Base-by-base conservation (phyloP, 2,888 invertebrate genomes). In the Pollenia angustigena region DNA sequence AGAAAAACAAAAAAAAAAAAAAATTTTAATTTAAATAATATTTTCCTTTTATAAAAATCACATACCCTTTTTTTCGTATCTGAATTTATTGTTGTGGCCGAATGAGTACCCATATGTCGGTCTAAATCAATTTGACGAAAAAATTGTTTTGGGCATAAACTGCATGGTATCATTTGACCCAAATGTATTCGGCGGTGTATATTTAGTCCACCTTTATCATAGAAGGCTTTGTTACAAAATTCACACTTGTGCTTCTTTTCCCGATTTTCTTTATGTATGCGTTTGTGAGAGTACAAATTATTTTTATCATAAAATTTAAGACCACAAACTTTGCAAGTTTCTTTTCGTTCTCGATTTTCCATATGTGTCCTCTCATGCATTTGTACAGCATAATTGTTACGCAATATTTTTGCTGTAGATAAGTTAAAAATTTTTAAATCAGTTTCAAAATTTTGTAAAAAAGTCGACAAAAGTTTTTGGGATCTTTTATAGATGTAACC, bases 221-320 rank as follows among this genome's bases (percentile, higher is more conserved):
- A 87, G 18, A 85, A 87, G 0, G 85, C 46, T 48, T 87, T 87
- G 16, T 85, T 75, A 60, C 87, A 87, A 54, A 68, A 85, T 14
- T 87, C 87, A 66, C 87, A 87, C 46, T 85, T 85, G 50, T 82
- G 81, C 16, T 14, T 52, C 9, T 87, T 87, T 60, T 85, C 81
- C 0, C 87, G 87, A 66, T 87, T 85, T 54, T 85, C 69, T 50
- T 79, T 75, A 18, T 87, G 87, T 58, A 75, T 75, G 7, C 68
- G 52, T 48, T 54, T 85, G 48, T 87, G 87, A 44, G 18, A 54
- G 14, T 81, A 60, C 6, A 87, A 50, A 16, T 40, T 76, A n/a
- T 23, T 50, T 52, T 85, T 82, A 32, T 66, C 72, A 42, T 60
- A 78, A n/a, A 87, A 58, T 32, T 87, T 87, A 7, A 85, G 71